Percentiles rank a stretch among this genome's conserved stretches.
These are phyloP conservation scores for Therioaphis trifolii DNA, from an alignment of 2,888 invertebrate species.

Conservation along the genomic window DNA sequence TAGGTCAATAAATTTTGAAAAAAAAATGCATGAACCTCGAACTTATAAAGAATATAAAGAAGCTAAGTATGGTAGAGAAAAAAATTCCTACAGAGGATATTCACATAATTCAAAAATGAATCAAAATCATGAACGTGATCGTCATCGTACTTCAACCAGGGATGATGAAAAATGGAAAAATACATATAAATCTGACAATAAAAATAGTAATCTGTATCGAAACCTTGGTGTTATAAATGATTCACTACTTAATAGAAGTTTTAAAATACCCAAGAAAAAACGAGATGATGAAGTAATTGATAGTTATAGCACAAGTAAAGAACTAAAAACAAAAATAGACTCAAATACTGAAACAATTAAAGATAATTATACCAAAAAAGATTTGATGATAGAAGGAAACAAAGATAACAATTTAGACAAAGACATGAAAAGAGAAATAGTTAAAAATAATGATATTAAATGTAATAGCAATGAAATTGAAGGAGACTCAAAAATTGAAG, in stretches of 20 bases:
- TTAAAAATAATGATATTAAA: background rate
- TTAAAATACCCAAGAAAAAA: conserved; percentile 56
- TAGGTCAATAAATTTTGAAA: background rate
- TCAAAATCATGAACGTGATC: background rate
- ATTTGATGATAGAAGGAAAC: background rate
- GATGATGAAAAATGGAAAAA: conserved; percentile 4
- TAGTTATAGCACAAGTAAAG: background rate
- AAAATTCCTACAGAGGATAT: background rate
- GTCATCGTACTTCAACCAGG: background rate
- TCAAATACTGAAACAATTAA: background rate
- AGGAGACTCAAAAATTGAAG: background rate
- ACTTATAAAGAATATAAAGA: conserved; percentile 45
- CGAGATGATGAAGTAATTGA: background rate
- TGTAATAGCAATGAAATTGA: background rate
- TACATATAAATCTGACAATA: background rate
- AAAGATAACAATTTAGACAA: background rate
- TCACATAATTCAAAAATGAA: background rate
- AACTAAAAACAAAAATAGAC: background rate
- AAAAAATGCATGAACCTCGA: background rate
- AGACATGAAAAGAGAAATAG: background rate
- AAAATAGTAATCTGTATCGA: background rate
- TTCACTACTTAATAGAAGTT: conserved; percentile 18
- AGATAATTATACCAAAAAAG: background rate
- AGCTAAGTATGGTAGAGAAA: conserved; percentile 17
- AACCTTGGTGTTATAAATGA: conserved; percentile 22